Evolutionary conservation across 2,113 vertebrate genomes (phyloP).

Genomic region (Probosciger aterrimus): DNA sequence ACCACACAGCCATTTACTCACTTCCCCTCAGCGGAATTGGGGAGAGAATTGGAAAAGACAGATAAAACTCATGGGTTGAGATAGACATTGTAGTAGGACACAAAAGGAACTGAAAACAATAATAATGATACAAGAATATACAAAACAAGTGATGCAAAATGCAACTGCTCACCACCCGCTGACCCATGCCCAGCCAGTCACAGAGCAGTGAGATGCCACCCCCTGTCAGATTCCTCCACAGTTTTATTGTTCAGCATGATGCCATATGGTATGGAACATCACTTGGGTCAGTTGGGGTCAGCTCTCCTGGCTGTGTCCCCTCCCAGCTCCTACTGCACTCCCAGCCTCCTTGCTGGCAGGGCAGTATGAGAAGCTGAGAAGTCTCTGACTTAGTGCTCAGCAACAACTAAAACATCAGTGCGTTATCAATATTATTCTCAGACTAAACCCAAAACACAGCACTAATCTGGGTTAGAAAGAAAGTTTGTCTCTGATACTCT

Average conservation of each 20-base stretch:
- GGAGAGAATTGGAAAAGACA: not conserved
- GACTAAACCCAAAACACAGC: not conserved
- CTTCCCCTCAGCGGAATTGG: fast-evolving
- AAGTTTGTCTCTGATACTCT: not conserved
- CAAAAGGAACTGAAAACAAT: not conserved
- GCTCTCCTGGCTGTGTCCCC: not conserved
- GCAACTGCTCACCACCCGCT: not conserved
- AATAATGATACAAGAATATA: not conserved
- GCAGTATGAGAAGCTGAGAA: not conserved
- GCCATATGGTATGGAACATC: not conserved
- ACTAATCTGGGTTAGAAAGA: not conserved
- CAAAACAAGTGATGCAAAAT: not conserved
- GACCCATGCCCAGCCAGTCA: not conserved
- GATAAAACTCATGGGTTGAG: not conserved
- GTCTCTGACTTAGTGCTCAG: not conserved
- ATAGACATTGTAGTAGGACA: not conserved
- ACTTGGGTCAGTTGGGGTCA: not conserved
- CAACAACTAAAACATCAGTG: not conserved
- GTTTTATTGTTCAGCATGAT: not conserved
- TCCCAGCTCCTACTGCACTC: not conserved
- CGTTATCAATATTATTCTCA: not conserved
- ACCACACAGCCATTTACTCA: not conserved
- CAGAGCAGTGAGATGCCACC: not conserved
- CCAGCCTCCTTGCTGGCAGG: not conserved
- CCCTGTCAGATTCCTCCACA: too few species aligned